Evolutionary conservation across 2,888 invertebrate species (phyloP), one percentile per base, ranked within the genome.

Genomic region (Steinernema hermaphroditum): DNA sequence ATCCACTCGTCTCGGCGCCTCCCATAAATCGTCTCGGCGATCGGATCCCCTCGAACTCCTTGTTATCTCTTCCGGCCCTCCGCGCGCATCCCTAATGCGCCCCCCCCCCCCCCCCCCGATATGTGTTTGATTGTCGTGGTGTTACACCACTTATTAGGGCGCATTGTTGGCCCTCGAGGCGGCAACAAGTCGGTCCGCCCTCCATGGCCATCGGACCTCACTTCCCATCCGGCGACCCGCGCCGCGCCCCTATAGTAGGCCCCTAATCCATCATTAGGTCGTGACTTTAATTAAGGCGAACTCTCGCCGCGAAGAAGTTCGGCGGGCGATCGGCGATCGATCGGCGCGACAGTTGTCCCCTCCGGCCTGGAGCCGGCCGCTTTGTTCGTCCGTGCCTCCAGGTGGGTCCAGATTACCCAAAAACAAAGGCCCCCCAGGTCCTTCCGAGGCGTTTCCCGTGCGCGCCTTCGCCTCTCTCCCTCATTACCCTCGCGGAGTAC

Each of bases 141-240:
- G 62, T 62, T 62, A 62, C 62, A 62, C 62, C 27, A 62, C 62
- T 62, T 62, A 62, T 62, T 62, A 62, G 62, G 34, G 29, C 62
- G 62, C 32, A 62, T 62, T 62, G 62, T 62, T 62, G 62, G 62
- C 62, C 62, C 62, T 62, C 62, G 8, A 19, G 32, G 27, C 50
- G 12, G 27, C 54, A 54, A 54, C 54, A 54, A 62, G 32, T 62
- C 62, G 6, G 9, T 19, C 29, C 62, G 62, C 29, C 29, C 62
- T 32, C 27, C 62, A 29, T 29, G 32, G 62, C 32, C 62, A 32
- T 62, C 62, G 16, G 62, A 27, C 32, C 62, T 62, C 62, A 62
- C 32, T 62, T 62, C 62, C 62, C 54, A 6, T 19, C 16, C 19
- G 49, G 19, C 22, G 54, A 54, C 19, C 54, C 34, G 62, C 62